These are phyloP conservation scores for Palloptera scutellata DNA, from an alignment of 2,888 invertebrate species.

Conservation along the genomic window DNA sequence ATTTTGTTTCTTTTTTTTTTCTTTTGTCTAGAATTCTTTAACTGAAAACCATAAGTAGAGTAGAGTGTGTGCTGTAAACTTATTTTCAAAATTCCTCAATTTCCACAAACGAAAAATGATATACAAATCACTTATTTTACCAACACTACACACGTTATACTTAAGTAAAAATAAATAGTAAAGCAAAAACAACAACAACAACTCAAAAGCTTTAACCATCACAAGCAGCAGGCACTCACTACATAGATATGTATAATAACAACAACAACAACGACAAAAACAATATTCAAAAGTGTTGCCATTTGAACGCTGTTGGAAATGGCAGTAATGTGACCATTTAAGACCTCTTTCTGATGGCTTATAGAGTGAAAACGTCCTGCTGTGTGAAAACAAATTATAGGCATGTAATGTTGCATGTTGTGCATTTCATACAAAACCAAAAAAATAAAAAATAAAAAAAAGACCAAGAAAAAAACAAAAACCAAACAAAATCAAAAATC, in stretches of 20 bases:
- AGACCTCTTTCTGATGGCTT: slow-evolving; percentile 61
- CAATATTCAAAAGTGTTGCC: slow-evolving; percentile 39
- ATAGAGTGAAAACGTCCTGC: slow-evolving; percentile 62
- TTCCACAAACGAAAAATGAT: background rate
- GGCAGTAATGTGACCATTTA: slow-evolving; percentile 59
- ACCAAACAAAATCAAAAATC: slow-evolving; percentile 31
- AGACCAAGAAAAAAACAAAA: slow-evolving; percentile 2
- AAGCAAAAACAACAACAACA: slow-evolving; percentile 20
- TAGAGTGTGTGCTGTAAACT: no score
- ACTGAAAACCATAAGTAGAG: no score
- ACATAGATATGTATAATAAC: background rate
- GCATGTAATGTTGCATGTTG: slow-evolving; percentile 62
- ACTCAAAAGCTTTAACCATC: slow-evolving; percentile 10
- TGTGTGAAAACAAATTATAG: slow-evolving; percentile 62
- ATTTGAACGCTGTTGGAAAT: slow-evolving; percentile 58
- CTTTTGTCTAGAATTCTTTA: no score
- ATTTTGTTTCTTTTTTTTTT: no score
- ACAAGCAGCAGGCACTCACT: slow-evolving; percentile 12
- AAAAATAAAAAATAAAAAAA: slow-evolving; percentile 10
- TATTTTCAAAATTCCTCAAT: background rate
- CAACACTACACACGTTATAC: slow-evolving; percentile 22
- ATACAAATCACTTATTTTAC: slow-evolving; percentile 1
- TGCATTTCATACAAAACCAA: slow-evolving; percentile 30
- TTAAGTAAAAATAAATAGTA: slow-evolving; percentile 6
- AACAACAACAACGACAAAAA: slow-evolving; percentile 20